Evolutionary conservation across 92 coral and sea anemone genomes (phyloP).

Genomic region (Porites cylindrica): DNA sequence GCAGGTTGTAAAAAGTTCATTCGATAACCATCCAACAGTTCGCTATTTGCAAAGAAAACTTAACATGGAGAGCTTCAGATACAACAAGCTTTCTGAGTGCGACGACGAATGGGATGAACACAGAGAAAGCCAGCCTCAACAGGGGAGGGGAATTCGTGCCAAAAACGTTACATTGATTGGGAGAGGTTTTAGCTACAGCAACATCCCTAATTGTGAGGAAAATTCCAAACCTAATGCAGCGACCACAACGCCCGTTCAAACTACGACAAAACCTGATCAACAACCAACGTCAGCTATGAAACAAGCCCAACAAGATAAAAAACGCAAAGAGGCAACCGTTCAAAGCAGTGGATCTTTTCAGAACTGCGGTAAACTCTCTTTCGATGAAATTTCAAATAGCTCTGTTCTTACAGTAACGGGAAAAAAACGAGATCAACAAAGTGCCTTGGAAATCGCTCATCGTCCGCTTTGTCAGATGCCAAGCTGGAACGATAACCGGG

Average conservation of each 20-base stretch:
- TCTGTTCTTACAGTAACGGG: background rate
- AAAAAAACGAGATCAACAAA: background rate
- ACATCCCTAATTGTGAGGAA: background rate
- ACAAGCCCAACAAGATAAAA: background rate
- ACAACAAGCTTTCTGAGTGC: background rate
- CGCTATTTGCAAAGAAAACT: constrained; percentile 22
- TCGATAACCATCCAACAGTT: constrained; percentile 6
- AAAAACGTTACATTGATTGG: background rate
- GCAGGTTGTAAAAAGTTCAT: constrained; percentile 1
- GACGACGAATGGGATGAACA: background rate
- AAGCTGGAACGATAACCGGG: constrained; percentile 5
- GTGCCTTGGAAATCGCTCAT: background rate
- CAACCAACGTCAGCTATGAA: background rate
- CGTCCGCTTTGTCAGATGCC: background rate
- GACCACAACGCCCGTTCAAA: background rate
- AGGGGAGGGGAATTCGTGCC: background rate
- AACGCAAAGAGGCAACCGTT: no score
- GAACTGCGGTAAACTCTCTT: no score
- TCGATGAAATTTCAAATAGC: no score
- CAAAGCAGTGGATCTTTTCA: no score
- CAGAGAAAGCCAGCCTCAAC: background rate
- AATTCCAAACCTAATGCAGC: background rate
- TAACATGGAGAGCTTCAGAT: background rate
- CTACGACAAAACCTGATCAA: background rate
- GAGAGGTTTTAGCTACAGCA: background rate